Evolutionary conservation across 2,797 vertebrate genomes (phyloP), one percentile per base, ranked within the genome.

Genomic region (Myotis vivesi): DNA sequence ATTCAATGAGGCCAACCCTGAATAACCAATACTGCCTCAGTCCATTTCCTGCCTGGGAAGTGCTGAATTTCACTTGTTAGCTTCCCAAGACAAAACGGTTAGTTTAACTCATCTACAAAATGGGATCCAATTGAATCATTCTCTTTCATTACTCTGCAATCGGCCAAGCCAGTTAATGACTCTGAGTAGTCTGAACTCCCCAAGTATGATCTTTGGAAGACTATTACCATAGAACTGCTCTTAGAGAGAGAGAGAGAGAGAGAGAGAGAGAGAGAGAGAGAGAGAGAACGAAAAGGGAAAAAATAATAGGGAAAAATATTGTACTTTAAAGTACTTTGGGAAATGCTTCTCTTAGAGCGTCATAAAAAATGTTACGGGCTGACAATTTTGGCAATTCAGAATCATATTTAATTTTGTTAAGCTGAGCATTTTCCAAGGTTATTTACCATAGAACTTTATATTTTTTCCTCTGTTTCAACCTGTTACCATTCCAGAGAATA

Each of bases 81-180:
- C 2, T 76, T 89, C 57, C 64, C 28, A 62, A 71, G 51, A 53
- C 44, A 68, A 93, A 75, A 88, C 4, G 17, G 28, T 83, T 79
- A 82, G 16, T 82, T 87, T 79, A 91, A 76, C 76, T 89, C 66
- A 88, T 49, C 72, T 17, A 49, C 38, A 93, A 83, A 81, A 76
- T 51, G 41, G 23, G 66, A 88, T 82, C 28, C 38, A 44, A 68
- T 17, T 93, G 17, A 89, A 89, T 90, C 41, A 71, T 89, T 87
- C 25, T 68, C 84, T 92, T 87, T 92, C 57, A 89, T 82, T 89
- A 83, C 28, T 76, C 46, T 68, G 64, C 94, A 94, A 91, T 90
- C n/a, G 64, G 30, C 19, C 69, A 94, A 84, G 62, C 17, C 41
- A 75, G 25, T 77, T 81, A 66, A 88, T 62, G 68, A 17, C 85